Evolutionary conservation across 2,113 vertebrate genomes (phyloP).

Genomic region (Labrus mixtus): DNA sequence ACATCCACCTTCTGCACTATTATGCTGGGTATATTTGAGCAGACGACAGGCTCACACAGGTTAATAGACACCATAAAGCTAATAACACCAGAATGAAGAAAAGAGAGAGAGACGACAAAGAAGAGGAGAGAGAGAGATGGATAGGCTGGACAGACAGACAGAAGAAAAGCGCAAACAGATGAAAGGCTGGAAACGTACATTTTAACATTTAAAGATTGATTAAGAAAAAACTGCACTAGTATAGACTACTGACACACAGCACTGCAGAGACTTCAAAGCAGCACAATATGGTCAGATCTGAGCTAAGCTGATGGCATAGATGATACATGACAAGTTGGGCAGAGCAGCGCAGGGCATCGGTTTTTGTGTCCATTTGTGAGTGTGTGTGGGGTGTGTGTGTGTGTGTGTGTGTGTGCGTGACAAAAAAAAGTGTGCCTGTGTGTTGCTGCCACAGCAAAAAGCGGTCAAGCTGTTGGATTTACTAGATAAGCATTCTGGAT

Average conservation of each 20-base stretch:
- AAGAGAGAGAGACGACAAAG: background rate
- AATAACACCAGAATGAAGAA: conserved; percentile 6
- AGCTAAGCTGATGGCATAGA: conserved; percentile 57
- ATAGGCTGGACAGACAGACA: background rate
- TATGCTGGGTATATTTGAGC: background rate
- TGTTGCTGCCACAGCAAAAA: conserved; percentile 72
- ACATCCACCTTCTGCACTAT: background rate
- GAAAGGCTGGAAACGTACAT: too few species aligned
- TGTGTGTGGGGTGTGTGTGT: conserved; percentile 21
- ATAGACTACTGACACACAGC: background rate
- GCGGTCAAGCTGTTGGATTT: conserved; percentile 73
- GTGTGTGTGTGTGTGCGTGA: conserved; percentile 27
- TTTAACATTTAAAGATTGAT: too few species aligned
- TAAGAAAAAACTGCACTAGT: background rate
- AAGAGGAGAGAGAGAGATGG: background rate
- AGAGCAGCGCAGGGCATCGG: conserved; percentile 18
- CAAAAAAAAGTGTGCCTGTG: conserved; percentile 23
- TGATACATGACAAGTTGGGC: conserved; percentile 38
- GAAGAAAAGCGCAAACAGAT: background rate
- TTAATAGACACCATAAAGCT: conserved; percentile 3
- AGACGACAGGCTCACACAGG: background rate
- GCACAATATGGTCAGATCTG: conserved; percentile 41
- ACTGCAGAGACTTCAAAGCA: conserved; percentile 37
- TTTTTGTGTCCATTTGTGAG: conserved; percentile 17
- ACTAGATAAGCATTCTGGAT: conserved; percentile 78